Conservation (phyloP, 53 echinoderm and acorn worm genomes). For the Henricia sp. region DNA sequence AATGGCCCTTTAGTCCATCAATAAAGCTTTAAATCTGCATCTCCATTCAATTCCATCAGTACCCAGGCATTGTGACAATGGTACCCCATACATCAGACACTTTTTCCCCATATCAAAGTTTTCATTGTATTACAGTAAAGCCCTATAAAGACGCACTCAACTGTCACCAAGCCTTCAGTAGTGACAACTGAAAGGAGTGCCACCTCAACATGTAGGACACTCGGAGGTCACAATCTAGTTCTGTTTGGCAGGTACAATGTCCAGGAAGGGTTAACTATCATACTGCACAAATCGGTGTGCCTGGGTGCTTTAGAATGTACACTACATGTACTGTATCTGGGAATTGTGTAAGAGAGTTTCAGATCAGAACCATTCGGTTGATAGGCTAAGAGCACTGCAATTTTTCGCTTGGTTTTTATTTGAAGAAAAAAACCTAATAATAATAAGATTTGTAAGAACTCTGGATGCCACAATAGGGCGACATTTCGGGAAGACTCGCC, state of each 20-base stretch:
- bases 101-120: neutral
- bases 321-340: no score
- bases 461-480: no score
- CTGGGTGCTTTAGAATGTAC: no score
- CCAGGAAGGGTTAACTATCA: no score
- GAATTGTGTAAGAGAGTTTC: no score
- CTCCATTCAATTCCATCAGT: neutral
- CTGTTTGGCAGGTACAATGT: neutral
- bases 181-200: constrained; percentile 7
- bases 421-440: no score
- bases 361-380: no score
- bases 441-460: no score
- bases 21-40: neutral
- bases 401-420: no score
- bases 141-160: constrained; percentile 6
- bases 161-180: neutral
- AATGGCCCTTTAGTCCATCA: constrained; percentile 9
- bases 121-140: constrained; percentile 7
- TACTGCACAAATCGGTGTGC: no score
- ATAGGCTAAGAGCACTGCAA: no score
- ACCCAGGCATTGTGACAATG: neutral
- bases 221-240: constrained; percentile 5
- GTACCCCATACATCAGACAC: neutral
- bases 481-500: no score
- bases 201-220: constrained; percentile 13